Conservation (phyloP, 1,140 invertebrate genomes). For the Drosophila funebris region DNA sequence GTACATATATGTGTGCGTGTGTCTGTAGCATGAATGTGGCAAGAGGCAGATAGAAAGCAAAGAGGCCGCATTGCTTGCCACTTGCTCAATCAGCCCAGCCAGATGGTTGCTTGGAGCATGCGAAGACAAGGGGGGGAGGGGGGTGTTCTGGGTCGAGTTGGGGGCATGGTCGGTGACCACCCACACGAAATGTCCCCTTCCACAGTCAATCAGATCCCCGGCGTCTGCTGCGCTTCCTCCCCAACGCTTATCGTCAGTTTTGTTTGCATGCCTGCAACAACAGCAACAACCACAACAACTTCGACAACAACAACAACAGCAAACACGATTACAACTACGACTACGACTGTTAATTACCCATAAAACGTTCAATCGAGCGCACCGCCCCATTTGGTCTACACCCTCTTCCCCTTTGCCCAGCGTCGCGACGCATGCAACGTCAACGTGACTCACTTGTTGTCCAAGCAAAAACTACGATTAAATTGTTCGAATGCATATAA, state of each 20-base stretch:
- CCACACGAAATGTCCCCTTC: not conserved
- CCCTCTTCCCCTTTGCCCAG: not conserved
- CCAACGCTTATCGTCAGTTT: conserved; percentile 15
- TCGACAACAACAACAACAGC: conserved; percentile 23
- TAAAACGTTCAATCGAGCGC: conserved; percentile 43
- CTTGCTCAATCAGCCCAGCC: conserved; percentile 38
- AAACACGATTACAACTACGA: conserved; percentile 3
- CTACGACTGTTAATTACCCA: conserved; percentile 34
- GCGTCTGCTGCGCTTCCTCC: not conserved
- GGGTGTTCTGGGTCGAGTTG: too few relatives aligned
- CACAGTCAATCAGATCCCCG: not conserved
- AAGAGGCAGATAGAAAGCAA: not conserved
- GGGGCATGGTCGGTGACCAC: not conserved
- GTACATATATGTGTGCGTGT: not conserved
- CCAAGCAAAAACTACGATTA: conserved; percentile 21
- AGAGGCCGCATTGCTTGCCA: conserved; percentile 18
- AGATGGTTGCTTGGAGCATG: conserved; percentile 17
- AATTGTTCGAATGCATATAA: conserved; percentile 5
- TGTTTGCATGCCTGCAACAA: conserved; percentile 23
- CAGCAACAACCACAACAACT: conserved; percentile 11
- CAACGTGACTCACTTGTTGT: conserved; percentile 36
- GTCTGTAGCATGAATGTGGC: not conserved
- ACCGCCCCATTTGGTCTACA: not conserved
- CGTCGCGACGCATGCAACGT: not conserved
- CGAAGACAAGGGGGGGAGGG: not conserved